Conservation (phyloP, 2,113 vertebrate genomes). For the Pluvianellus socialis region DNA sequence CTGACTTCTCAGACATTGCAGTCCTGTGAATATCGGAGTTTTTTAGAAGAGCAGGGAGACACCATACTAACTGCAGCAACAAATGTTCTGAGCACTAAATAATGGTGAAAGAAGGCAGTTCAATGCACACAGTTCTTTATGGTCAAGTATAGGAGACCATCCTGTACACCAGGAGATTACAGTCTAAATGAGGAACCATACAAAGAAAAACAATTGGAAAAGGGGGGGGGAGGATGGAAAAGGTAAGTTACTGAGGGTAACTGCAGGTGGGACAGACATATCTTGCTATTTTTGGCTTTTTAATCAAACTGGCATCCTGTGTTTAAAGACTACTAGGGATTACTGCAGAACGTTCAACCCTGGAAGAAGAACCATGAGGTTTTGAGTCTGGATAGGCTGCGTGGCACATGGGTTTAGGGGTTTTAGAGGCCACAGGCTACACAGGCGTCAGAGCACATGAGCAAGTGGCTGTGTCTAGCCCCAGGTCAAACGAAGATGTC, state of each 20-base stretch:
- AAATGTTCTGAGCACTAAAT: neutral
- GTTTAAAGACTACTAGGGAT: neutral
- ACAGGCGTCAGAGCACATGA: neutral
- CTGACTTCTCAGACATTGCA: neutral
- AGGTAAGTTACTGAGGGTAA: neutral
- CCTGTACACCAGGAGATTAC: neutral
- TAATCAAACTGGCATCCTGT: neutral
- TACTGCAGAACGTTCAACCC: neutral
- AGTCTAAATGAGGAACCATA: neutral
- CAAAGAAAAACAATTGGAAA: neutral
- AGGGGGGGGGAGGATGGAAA: neutral
- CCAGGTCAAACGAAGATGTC: neutral
- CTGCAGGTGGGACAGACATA: neutral
- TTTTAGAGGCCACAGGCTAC: neutral
- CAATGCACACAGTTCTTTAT: neutral
- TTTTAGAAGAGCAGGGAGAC: conserved; percentile 18
- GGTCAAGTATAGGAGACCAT: neutral
- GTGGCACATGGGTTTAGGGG: neutral
- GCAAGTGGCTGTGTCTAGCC: neutral
- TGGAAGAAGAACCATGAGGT: neutral
- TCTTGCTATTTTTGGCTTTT: neutral
- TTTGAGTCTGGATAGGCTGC: neutral
- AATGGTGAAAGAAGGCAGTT: neutral
- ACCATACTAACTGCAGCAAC: neutral
- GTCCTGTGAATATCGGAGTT: neutral